A percentile compares a stretch with the other conserved stretches of the same genome.
Conservation (phyloP, 2,888 invertebrate species). For the Protophormia terraenovae region DNA sequence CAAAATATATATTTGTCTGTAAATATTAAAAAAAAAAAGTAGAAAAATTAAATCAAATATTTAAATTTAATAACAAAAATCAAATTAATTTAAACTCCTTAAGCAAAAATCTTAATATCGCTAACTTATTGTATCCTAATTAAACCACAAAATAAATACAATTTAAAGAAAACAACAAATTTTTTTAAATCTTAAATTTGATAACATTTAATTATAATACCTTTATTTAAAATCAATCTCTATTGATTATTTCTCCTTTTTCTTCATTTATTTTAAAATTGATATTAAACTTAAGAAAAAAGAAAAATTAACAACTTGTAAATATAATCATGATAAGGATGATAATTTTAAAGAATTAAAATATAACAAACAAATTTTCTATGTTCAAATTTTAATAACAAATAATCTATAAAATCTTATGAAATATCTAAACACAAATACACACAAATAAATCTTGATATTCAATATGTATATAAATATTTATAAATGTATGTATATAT, state of each 20-base stretch:
- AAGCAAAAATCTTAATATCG: too few species aligned
- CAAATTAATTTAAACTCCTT: too few species aligned
- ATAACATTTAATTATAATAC: too few species aligned
- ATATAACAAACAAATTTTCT: not conserved
- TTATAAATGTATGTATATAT: not conserved
- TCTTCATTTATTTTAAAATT: not conserved
- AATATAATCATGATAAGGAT: slow-evolving; percentile 8
- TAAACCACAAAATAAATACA: too few species aligned
- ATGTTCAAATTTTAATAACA: slow-evolving; percentile 4
- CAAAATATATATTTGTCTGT: too few species aligned
- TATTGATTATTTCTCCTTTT: not conserved
- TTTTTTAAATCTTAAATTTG: too few species aligned
- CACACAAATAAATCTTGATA: not conserved
- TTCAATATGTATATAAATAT: not conserved
- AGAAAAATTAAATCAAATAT: too few species aligned
- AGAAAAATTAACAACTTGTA: slow-evolving; percentile 23
- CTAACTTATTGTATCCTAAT: too few species aligned
- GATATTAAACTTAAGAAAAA: not conserved
- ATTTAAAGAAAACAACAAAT: not conserved
- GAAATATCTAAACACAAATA: not conserved
- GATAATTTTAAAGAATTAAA: slow-evolving; percentile 29
- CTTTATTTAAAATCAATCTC: not conserved
- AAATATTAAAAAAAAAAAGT: too few species aligned
- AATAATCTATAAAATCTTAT: slow-evolving; percentile 22
- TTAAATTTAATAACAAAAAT: too few species aligned